Base-by-base conservation (phyloP, 2,888 invertebrate species). In the Pecten maximus region DNA sequence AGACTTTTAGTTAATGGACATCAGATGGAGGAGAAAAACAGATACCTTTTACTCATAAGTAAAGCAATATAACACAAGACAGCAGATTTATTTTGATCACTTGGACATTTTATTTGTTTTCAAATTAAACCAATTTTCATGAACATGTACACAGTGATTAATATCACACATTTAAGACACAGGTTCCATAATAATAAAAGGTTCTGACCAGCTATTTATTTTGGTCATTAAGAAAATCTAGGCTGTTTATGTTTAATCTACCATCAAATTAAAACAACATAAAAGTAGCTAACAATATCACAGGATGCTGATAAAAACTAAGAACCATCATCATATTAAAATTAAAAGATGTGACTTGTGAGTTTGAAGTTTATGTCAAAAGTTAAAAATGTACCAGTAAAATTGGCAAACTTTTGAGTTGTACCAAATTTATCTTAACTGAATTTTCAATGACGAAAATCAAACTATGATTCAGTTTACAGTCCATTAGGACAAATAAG, bases 201-300 rank as follows among this genome's bases (percentile, higher is more conserved):
- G 44, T 44, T 8, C 4, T 8, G 44, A 12, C 44, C 44, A 44
- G 44, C n/a, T 44, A 44, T 44, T 44, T 44, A 44, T 44, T 54
- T 54, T 19, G 19, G 50, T 12, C 44, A 35, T 35, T 44, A 74
- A 74, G 28, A 74, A 74, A 74, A 28, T 35, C 12, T 0, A 10
- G 74, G 28, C 35, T 23, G 28, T 35, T 74, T 35, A 6, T 23
- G 28, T 35, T 74, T 35, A 6, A 60, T 8, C 23, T 74, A 74
- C 23, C 74, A 35, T 35, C 12, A 74, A 74, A 74, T 74, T 35
- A 74, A 8, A 74, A 74, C 74, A 74, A 74, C 28, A 54, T 74
- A 74, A 74, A 35, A 74, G 74, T 74, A 28, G 54, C 74, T 1
- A 74, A 74, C 74, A 74, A 74, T 74, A 74, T 74, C 74, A 74